Evolutionary conservation across 2,797 vertebrate species (phyloP), one percentile per base, ranked within the genome.

Genomic region (Melopsittacus undulatus): DNA sequence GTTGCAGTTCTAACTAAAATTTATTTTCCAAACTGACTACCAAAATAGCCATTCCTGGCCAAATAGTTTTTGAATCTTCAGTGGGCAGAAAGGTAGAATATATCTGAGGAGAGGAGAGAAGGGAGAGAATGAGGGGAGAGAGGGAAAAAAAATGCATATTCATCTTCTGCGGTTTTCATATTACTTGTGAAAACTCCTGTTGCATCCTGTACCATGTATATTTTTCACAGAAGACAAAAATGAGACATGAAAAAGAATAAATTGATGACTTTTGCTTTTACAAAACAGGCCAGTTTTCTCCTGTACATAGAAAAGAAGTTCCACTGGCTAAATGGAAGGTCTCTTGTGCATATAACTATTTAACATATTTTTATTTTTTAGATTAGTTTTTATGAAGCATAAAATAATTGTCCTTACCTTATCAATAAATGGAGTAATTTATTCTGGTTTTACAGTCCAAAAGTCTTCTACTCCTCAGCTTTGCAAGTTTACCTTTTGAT

Each of bases 191-290:
- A 82, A 27, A 8, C 6, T 83, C 5, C 2, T 79, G 76, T 82
- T 7, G 12, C 79, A 26, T 79, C 59, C 14, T 73, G 6, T 20
- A 34, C 5, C 0, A 3, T 51, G 8, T 7, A 42, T 29, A 23
- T 0, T 13, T 64, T 79, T 91, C 26, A 76, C 8, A 52, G 23
- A 69, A 62, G 9, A 70, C 4, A 67, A 76, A 90, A 83, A 62
- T 8, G 0, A 12, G 51, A 0, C 1, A 43, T n/a, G 8, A 19
- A 67, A 69, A 78, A 19, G 2, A 52, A 56, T 27, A 34, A 24
- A 57, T 57, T 57, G 5, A 8, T 89, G 9, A 51, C 30, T 70
- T 92, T 63, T 61, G 7, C 8, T 51, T 67, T 93, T 75, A 14
- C 27, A 70, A 68, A 78, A 10, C 1, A 42, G 17, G 4, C 3